Conservation (phyloP, 2,888 invertebrate species). For the Dione vanillae region DNA sequence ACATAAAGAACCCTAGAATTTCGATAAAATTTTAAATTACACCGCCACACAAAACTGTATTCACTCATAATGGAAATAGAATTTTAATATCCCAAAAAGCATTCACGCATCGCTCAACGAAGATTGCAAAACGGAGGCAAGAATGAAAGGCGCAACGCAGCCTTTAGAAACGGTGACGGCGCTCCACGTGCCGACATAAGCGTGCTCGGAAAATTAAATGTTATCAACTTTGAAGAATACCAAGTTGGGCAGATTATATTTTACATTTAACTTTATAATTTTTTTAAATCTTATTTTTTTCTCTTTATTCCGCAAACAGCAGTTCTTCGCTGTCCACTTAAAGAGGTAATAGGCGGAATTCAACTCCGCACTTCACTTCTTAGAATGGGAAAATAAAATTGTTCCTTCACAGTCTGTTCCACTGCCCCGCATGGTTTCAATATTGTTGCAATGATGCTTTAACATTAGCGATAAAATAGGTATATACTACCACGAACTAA, state of each 20-base stretch:
- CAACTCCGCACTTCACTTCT: too few species aligned
- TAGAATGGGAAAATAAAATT: too few species aligned
- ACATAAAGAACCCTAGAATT: conserved; percentile 1
- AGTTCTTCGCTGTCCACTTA: too few species aligned
- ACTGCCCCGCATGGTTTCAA: too few species aligned
- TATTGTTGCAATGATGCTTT: too few species aligned
- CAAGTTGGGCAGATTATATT: not conserved
- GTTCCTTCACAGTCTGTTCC: too few species aligned
- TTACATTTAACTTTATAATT: too few species aligned
- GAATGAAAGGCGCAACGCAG: conserved; percentile 25
- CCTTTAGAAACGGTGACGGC: conserved; percentile 15
- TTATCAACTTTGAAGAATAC: conserved; percentile 7
- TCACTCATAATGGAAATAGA: conserved; percentile 19
- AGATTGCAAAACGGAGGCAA: conserved; percentile 21
- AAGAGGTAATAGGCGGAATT: too few species aligned
- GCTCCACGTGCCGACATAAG: conserved; percentile 15
- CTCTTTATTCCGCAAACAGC: too few species aligned
- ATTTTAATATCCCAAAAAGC: conserved; percentile 30
- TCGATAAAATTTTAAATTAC: conserved; percentile 17
- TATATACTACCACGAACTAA: too few species aligned
- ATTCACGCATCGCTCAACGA: conserved; percentile 28
- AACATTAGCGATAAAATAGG: too few species aligned
- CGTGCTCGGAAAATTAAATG: conserved; percentile 21
- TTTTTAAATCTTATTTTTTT: not conserved
- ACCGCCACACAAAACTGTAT: conserved; percentile 11